A percentile compares a stretch with the other conserved stretches of the same genome.
Evolutionary conservation across 1,140 invertebrate species (phyloP).

Genomic region (Drosophila triauraria): DNA sequence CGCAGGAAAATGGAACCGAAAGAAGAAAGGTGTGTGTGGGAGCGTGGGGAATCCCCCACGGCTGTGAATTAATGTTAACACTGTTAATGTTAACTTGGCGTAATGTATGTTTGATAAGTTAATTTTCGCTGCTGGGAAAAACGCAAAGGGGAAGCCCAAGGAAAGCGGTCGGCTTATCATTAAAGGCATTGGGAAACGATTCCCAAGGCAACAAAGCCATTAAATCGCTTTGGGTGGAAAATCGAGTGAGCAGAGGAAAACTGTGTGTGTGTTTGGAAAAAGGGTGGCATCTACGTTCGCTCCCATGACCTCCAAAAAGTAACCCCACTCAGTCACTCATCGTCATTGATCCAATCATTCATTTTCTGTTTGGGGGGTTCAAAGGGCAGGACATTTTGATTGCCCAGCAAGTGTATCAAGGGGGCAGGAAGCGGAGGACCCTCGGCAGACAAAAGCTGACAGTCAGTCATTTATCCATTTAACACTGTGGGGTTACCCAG

Average conservation of each 20-base stretch:
- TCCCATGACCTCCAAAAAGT: constrained; percentile 23
- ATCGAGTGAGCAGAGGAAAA: not conserved
- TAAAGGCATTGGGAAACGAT: constrained; percentile 44
- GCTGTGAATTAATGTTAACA: constrained; percentile 69
- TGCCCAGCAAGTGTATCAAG: constrained; percentile 38
- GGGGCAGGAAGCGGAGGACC: not conserved
- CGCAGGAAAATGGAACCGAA: not conserved
- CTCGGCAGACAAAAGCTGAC: constrained; percentile 14
- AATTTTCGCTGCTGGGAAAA: constrained; percentile 59
- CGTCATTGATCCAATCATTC: constrained; percentile 75
- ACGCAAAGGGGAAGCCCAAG: not conserved
- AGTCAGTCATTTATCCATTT: constrained; percentile 26
- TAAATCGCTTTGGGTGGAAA: constrained; percentile 53
- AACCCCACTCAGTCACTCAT: constrained; percentile 53
- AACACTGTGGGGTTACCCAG: constrained; percentile 9
- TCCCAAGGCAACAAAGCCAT: constrained; percentile 74
- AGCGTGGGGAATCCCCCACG: constrained; percentile 14
- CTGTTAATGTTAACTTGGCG: constrained; percentile 79
- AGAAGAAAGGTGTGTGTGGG: not conserved
- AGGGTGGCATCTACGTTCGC: constrained; percentile 14
- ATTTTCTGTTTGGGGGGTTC: constrained; percentile 45
- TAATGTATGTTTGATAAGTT: constrained; percentile 84
- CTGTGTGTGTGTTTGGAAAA: not conserved
- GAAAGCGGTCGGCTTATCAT: constrained; percentile 46
- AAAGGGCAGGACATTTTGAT: constrained; percentile 51